phyloP scores from a whole-genome alignment of 2,888 invertebrate genomes.

The Dasysyrphus albostriatus region DNA sequence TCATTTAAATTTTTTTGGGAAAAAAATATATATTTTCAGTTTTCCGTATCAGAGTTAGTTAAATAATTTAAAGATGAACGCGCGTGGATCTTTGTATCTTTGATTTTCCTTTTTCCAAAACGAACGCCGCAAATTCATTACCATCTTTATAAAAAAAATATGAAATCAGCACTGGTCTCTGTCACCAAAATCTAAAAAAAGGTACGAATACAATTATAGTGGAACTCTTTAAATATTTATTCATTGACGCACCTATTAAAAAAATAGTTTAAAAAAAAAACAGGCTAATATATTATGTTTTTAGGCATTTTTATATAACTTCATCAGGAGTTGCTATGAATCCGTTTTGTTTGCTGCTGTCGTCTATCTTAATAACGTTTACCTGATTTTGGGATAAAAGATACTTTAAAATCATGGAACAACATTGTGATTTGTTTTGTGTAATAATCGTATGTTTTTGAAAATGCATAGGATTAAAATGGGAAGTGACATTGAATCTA shows the following conservation, averaged over 20 bases:
- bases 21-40: slow-evolving; percentile 74
- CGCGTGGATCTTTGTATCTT: slow-evolving; percentile 65
- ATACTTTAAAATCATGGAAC: background rate
- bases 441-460: background rate
- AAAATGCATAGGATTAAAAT: background rate
- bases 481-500: background rate
- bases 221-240: background rate
- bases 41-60: slow-evolving; percentile 70
- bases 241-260: background rate
- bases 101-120: slow-evolving; percentile 45
- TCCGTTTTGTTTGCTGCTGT: background rate
- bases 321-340: background rate
- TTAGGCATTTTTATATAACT: background rate
- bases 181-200: slow-evolving; percentile 11
- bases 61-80: slow-evolving; percentile 65
- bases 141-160: slow-evolving; percentile 41
- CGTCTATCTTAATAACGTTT: background rate
- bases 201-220: slow-evolving; percentile 21
- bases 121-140: slow-evolving; percentile 44
- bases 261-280: background rate
- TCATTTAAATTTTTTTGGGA: slow-evolving; percentile 64
- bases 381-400: background rate
- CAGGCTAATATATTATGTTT: background rate
- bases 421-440: background rate
- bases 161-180: slow-evolving; percentile 44